These are phyloP conservation scores for Furnarius figulus DNA, from an alignment of 2,113 vertebrate species.

Conservation along the genomic window DNA sequence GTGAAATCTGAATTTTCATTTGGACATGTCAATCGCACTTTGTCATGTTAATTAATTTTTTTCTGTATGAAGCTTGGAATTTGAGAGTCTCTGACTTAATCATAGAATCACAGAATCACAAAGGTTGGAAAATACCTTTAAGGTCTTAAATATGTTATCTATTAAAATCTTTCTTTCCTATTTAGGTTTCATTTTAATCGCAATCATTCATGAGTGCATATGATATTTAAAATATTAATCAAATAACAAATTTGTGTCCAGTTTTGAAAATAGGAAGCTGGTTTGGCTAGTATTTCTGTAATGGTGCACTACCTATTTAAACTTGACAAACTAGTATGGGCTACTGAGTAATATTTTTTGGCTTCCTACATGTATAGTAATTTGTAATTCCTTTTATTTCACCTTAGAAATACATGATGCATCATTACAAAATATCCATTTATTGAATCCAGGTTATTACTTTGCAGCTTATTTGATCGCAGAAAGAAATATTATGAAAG, in stretches of 20 bases:
- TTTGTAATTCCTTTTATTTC: not conserved
- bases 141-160: not conserved
- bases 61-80: not conserved
- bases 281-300: not conserved
- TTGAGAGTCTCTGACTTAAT: not conserved
- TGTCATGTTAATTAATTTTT: not conserved
- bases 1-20: not conserved
- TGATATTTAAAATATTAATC: not conserved
- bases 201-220: not conserved
- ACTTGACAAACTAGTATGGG: not conserved
- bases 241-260: not conserved
- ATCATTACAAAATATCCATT: not conserved
- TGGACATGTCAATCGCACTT: not conserved
- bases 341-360: not conserved
- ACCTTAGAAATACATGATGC: not conserved
- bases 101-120: not conserved
- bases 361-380: not conserved
- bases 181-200: not conserved
- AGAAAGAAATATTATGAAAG: not conserved
- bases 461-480: not conserved
- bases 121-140: not conserved
- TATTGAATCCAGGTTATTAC: not conserved
- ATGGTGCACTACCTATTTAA: not conserved
- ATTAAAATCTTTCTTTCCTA: not conserved
- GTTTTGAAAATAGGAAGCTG: not conserved